Base-by-base conservation (phyloP, 1,140 invertebrate species). In the Sipha flava region DNA sequence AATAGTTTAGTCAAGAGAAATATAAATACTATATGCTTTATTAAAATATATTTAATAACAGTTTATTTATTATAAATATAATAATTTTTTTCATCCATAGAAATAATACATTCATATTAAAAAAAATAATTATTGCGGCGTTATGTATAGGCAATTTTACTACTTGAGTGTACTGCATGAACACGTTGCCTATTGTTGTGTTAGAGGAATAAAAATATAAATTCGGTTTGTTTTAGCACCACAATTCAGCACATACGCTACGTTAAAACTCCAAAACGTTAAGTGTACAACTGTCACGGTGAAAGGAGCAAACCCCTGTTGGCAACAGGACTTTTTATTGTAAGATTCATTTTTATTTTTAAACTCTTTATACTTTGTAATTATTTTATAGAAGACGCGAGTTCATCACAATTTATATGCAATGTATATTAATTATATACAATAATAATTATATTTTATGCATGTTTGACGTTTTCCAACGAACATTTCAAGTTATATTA, bases 321-420 rank as follows among this genome's bases (percentile, higher is more conserved):
- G 96, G 96, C 95, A 98, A 87, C 96, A 98, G 89, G 96, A 98
- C 87, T 98, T 98, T 89, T 91, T 98, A 85, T 98, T 98, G 96
- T 98, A 90, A 97, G 95, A 94, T 85, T 70, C 1, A 26, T 79
- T 43, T 34, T 47, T n/a, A 3, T 26, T 1, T 0, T 26, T 31
- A 18, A 18, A 49, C 18, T 14, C 3, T 26, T 49, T 49, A 31
- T 31, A n/a, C 14, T 40, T 6, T 2, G 3, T 62, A 64, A 34
- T 37, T 2, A 37, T 64, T 37, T 40, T 59, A 59, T n/a, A n/a
- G n/a, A n/a, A n/a, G n/a, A n/a, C n/a, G n/a, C n/a, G n/a, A n/a
- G 23, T 31, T 59, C 16, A 59, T 59, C 18, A 59, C 18, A 16
- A 59, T 31, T 16, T 7, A 16, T 59, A n/a, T 31, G 18, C 5